Conservation (phyloP, 2,113 vertebrate genomes). For the Sakesphorus luctuosus region DNA sequence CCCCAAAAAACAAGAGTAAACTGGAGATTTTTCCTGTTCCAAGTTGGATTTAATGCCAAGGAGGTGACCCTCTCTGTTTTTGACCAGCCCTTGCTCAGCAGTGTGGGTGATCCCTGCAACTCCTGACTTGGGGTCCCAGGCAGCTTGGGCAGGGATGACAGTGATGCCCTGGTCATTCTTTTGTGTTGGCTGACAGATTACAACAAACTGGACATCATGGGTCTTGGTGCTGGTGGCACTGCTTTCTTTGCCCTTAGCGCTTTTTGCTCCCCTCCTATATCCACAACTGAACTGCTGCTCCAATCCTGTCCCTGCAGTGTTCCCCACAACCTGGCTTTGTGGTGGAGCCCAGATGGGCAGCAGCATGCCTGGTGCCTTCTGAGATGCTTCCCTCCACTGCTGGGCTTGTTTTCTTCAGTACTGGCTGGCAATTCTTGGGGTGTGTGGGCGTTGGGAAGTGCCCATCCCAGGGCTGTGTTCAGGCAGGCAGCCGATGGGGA, state of each 20-base stretch:
- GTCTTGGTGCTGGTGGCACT: not conserved
- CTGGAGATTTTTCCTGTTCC: not conserved
- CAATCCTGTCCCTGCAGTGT: not conserved
- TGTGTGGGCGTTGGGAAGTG: not conserved
- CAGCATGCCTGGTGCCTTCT: not conserved
- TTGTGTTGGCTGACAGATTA: not conserved
- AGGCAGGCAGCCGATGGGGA: not conserved
- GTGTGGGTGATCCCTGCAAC: rapidly evolving
- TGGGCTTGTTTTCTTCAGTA: not conserved
- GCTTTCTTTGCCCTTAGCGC: not conserved
- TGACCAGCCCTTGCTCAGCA: not conserved
- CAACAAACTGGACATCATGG: not conserved
- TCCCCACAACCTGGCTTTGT: rapidly evolving
- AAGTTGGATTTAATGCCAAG: not conserved
- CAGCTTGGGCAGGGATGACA: rapidly evolving
- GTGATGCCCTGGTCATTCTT: not conserved
- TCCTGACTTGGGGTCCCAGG: not conserved
- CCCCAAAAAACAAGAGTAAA: not conserved
- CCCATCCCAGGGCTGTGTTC: not conserved
- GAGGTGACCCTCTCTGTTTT: not conserved
- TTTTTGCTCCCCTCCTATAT: not conserved
- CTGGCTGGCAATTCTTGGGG: not conserved
- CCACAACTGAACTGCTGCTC: not conserved
- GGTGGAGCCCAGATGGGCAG: not conserved
- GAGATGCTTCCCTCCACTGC: not conserved